Conservation (phyloP, 1,140 invertebrate genomes). For the Caenorhabditis remanei region DNA sequence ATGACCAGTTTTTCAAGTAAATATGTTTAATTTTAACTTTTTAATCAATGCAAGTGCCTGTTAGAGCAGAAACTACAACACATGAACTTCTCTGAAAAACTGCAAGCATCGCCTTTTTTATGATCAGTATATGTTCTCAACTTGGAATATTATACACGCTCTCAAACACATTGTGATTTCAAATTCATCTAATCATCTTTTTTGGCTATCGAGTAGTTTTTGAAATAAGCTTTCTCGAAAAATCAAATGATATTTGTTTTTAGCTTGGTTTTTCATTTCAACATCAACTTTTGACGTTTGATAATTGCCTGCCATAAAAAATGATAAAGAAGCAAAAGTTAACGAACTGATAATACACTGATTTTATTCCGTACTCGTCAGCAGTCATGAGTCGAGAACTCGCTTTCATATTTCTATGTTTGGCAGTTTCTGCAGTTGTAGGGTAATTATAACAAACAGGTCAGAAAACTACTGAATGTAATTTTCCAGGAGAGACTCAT, state of each 20-base stretch:
- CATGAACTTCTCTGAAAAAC: too few relatives aligned
- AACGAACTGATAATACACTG: slow-evolving; percentile 10
- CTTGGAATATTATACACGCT: too few relatives aligned
- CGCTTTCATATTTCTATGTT: not conserved
- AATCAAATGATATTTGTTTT: not conserved
- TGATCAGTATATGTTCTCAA: too few relatives aligned
- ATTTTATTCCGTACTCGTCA: slow-evolving; percentile 27
- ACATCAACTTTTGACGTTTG: not conserved
- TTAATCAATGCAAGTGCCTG: too few relatives aligned
- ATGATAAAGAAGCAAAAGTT: not conserved
- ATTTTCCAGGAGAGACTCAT: slow-evolving; percentile 9
- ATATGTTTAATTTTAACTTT: too few relatives aligned
- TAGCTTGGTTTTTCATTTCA: slow-evolving; percentile 1
- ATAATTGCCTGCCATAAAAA: not conserved
- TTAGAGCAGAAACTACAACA: too few relatives aligned
- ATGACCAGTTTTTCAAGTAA: too few relatives aligned
- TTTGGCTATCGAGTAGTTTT: too few relatives aligned
- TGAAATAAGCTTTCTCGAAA: too few relatives aligned
- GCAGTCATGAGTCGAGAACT: slow-evolving; percentile 45
- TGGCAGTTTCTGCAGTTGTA: not conserved
- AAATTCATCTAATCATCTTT: too few relatives aligned
- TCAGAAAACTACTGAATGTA: not conserved
- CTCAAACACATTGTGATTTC: too few relatives aligned
- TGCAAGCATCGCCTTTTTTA: too few relatives aligned
- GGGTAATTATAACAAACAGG: not conserved